A percentile compares a stretch with the other conserved stretches of the same genome.
These are phyloP conservation scores for Melanotaenia trifasciata DNA, from an alignment of 2,797 vertebrate species.

Conservation along the genomic window DNA sequence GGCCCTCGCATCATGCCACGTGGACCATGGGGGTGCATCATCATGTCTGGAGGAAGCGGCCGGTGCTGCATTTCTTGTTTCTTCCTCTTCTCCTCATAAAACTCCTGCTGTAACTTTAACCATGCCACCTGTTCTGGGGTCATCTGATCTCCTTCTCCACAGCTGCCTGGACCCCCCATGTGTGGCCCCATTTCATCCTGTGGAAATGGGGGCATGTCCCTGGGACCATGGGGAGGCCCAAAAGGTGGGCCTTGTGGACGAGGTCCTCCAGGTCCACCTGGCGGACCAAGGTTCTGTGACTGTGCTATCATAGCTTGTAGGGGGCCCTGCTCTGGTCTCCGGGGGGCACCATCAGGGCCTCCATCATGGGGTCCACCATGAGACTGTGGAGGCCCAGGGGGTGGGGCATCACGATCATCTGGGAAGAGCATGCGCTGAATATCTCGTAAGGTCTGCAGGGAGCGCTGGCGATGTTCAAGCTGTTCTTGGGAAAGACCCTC, in stretches of 20 bases:
- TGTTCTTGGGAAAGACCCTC: conserved; percentile 98
- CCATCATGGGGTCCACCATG: conserved; percentile 80
- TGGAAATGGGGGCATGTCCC: conserved; percentile 94
- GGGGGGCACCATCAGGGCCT: conserved; percentile 82
- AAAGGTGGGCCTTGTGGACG: conserved; percentile 93
- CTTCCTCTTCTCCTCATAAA: conserved; percentile 97
- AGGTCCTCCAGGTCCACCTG: conserved; percentile 88
- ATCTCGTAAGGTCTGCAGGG: conserved; percentile 90
- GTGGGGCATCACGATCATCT: conserved; percentile 89
- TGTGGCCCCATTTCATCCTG: conserved; percentile 95
- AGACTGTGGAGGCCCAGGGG: conserved; percentile 73
- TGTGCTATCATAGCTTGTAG: conserved; percentile 99
- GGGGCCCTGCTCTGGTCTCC: conserved; percentile 89
- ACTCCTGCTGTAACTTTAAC: conserved; percentile 98
- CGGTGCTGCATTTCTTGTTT: conserved; percentile 98
- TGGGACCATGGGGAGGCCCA: conserved; percentile 91
- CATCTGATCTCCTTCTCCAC: conserved; percentile 96
- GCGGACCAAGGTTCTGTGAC: conserved; percentile 96
- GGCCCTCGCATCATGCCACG: conserved; percentile 94
- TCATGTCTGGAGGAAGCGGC: conserved; percentile 95
- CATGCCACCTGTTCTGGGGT: conserved; percentile 98
- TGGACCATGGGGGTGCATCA: conserved; percentile 96
- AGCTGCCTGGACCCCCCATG: conserved; percentile 87
- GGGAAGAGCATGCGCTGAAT: conserved; percentile 99
- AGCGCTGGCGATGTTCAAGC: conserved; percentile 85